A percentile compares a stretch with the other conserved stretches of the same genome.
These are phyloP conservation scores for Argyra leucocephala DNA, from an alignment of 2,888 invertebrate genomes.

Conservation along the genomic window DNA sequence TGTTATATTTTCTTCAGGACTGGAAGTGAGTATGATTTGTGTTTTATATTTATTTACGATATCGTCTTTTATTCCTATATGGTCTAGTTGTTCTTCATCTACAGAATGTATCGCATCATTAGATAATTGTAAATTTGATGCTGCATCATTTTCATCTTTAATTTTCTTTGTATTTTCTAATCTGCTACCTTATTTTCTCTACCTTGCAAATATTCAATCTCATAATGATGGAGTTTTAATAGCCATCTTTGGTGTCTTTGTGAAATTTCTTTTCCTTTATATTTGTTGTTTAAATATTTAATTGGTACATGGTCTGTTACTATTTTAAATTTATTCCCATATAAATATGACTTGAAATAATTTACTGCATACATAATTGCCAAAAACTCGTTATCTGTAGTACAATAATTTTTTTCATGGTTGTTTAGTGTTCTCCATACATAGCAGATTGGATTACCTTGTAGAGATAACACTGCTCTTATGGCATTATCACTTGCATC, in stretches of 20 bases:
- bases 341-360: slow-evolving; percentile 19
- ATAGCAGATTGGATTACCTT: slow-evolving; percentile 19
- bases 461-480: slow-evolving; percentile 19
- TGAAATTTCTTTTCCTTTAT: slow-evolving; percentile 20
- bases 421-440: slow-evolving; percentile 21
- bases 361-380: slow-evolving; percentile 20
- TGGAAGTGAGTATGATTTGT: no score
- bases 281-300: no score
- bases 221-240: slow-evolving; percentile 19
- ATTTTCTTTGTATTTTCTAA: no score
- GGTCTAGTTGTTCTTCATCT: no score
- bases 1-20: no score
- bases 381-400: slow-evolving; percentile 21
- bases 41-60: no score
- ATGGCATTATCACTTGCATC: slow-evolving; percentile 21
- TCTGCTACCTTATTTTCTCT: slow-evolving; percentile 22
- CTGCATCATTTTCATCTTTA: slow-evolving; percentile 17
- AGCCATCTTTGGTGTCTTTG: slow-evolving; percentile 19
- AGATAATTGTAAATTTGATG: slow-evolving; percentile 19
- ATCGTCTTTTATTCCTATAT: no score
- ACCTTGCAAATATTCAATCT: slow-evolving; percentile 21
- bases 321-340: slow-evolving; percentile 21
- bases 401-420: slow-evolving; percentile 20
- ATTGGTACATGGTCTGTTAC: no score
- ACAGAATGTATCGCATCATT: slow-evolving; percentile 18